A percentile compares a stretch with the other conserved stretches of the same genome.
Evolutionary conservation across 2,888 invertebrate genomes (phyloP).

Genomic region (Drosophila mulleri): DNA sequence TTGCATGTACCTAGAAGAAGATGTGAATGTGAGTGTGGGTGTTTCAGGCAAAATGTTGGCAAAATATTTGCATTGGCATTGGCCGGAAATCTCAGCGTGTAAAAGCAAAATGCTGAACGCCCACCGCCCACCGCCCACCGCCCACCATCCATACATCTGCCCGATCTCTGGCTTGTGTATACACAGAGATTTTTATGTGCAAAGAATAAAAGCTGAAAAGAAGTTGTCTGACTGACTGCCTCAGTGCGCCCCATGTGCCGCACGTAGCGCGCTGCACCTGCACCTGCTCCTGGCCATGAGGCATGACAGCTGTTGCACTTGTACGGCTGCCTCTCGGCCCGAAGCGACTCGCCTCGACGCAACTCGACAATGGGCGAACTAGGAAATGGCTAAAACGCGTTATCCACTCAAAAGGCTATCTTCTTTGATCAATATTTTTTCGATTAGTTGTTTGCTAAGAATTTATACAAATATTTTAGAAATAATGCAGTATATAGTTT

Average conservation of each 20-base stretch:
- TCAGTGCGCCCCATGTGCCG: conserved; percentile 47
- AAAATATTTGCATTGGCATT: conserved; percentile 43
- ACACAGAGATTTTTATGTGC: conserved; percentile 47
- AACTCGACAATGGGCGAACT: conserved; percentile 8
- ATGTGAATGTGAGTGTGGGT: neutral
- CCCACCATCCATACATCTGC: neutral
- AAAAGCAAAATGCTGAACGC: conserved; percentile 55
- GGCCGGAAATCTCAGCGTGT: conserved; percentile 66
- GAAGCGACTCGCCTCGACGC: too few species aligned
- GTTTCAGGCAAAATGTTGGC: conserved; percentile 20
- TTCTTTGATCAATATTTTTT: neutral
- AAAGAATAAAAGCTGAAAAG: conserved; percentile 69
- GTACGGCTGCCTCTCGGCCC: conserved; percentile 62
- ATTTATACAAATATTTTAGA: conserved; percentile 9
- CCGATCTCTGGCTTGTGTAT: conserved; percentile 13
- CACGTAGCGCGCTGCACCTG: conserved; percentile 32
- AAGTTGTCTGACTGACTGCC: conserved; percentile 43
- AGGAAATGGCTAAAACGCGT: conserved; percentile 6
- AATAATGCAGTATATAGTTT: too few species aligned
- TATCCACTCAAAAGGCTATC: conserved; percentile 1
- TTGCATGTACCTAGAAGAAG: conserved; percentile 88
- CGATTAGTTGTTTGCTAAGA: conserved; percentile 9
- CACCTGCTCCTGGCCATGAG: conserved; percentile 44
- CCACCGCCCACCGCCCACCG: neutral
- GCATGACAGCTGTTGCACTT: conserved; percentile 72